Evolutionary conservation across 2,113 vertebrate species (phyloP).

Genomic region (Gymnogyps californianus): DNA sequence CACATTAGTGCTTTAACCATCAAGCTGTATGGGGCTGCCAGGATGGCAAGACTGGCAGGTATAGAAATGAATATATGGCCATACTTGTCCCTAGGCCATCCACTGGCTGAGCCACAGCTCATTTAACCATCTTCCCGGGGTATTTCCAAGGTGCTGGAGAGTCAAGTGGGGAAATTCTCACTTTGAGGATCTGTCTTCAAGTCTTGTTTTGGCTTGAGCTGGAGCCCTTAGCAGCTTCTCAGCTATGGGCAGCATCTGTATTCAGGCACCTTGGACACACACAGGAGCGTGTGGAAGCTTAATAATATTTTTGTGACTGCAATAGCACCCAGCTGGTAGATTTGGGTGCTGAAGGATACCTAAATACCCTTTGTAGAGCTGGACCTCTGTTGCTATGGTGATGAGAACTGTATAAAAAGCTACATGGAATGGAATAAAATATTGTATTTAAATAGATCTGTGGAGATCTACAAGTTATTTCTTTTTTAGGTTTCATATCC

Average conservation of each 20-base stretch:
- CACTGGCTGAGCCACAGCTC: not conserved
- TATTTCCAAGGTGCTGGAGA: not conserved
- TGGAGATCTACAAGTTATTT: not conserved
- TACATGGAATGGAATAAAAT: constrained; percentile 25
- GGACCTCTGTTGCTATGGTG: constrained; percentile 49
- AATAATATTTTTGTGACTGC: not conserved
- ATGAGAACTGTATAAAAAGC: constrained; percentile 10
- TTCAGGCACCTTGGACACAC: not conserved
- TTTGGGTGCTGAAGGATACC: constrained; percentile 18
- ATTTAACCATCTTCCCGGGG: not conserved
- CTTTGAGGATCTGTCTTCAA: not conserved
- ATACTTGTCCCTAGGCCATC: not conserved
- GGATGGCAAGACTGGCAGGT: not conserved
- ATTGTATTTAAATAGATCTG: constrained; percentile 5
- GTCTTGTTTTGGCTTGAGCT: not conserved
- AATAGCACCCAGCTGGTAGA: not conserved
- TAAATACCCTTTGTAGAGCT: not conserved
- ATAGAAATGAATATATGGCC: not conserved
- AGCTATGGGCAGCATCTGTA: not conserved
- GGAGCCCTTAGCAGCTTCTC: not conserved
- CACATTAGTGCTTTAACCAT: not conserved
- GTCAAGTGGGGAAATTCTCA: not conserved
- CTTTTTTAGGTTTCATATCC: not conserved
- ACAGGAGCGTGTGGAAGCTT: not conserved
- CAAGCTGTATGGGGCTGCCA: not conserved